phyloP scores from a whole-genome alignment of 2,888 invertebrate species.

The Barypeithes pellucidus region DNA sequence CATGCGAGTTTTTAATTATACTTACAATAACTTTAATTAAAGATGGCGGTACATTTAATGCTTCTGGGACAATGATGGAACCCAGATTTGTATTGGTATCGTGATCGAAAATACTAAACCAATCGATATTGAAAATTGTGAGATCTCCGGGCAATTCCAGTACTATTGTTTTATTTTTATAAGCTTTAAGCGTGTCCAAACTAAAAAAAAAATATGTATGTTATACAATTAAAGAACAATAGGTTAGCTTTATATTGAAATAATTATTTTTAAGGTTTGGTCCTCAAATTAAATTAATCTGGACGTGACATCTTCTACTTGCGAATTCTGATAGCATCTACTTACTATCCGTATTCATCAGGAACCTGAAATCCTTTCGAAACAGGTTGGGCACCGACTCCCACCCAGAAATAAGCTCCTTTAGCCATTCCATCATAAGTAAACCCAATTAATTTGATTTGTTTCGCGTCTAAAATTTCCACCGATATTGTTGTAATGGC shows the following conservation, averaged over 20 bases:
- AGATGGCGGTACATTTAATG: constrained; percentile 91
- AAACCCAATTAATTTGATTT: constrained; percentile 83
- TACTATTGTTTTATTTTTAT: constrained; percentile 81
- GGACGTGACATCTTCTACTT: too few relatives aligned
- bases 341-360: constrained; percentile 95
- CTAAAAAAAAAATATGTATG: constrained; percentile 74
- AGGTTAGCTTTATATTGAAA: too few relatives aligned
- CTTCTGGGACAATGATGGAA: constrained; percentile 84
- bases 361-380: constrained; percentile 87
- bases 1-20: constrained; percentile 46
- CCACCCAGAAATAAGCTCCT: constrained; percentile 90
- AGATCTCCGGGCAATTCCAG: constrained; percentile 86
- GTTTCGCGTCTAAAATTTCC: constrained; percentile 86
- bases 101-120: constrained; percentile 87
- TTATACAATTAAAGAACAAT: too few relatives aligned
- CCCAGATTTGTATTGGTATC: constrained; percentile 80
- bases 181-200: constrained; percentile 84
- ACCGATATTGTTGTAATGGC: constrained; percentile 84
- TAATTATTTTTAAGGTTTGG: too few relatives aligned
- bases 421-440: constrained; percentile 84
- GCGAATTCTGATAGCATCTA: too few relatives aligned
- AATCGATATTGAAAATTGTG: constrained; percentile 87
- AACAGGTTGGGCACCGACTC: constrained; percentile 90
- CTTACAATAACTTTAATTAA: constrained; percentile 76
- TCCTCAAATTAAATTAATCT: too few relatives aligned